Base-by-base conservation (phyloP, 2,888 invertebrate species). In the Trachelus iudaicus region DNA sequence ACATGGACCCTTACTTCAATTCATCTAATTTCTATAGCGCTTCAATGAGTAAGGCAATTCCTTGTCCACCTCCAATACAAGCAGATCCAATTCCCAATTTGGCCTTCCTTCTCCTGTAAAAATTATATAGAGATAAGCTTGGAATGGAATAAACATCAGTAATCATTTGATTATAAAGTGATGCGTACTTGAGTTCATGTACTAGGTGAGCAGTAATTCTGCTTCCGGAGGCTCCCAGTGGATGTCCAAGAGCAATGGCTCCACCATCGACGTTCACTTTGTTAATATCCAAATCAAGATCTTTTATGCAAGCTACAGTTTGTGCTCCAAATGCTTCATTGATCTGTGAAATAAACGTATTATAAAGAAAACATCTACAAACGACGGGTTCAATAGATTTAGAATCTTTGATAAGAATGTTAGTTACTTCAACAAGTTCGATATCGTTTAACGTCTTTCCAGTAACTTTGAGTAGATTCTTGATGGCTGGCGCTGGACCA, bases 271-370 rank as follows among this genome's bases (percentile, higher is more conserved):
- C 96, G 92, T 99, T 99, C 85, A 98, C 92, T 90, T 97, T 98
- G 83, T 95, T 95, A 80, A 95, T 92, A 91, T 99, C 97, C 80
- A 99, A 92, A 82, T 96, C 95, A 75, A 99, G 93, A 75, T 97
- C 98, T 89, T 97, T 97, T 75, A 95, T 96, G 85, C 99, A 99
- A 0, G 99, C 95, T 77, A 99, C 92, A 3, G 97, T 96, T 92
- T 99, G 99, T 0, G 98, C 96, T 73, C 95, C 98, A 93, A 99
- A 99, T 0, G 99, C 99, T 92, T 99, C 99, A 92, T 99, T 99
- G 85, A 99, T 98, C 98, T 98, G 88, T 40, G 15, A 40, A 40
- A 40, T 40, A 4, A 15, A 15, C 40, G 40, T 40, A 40, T 40
- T 40, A 40, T 15, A 40, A 40, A 40, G 1, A 15, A 40, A 13